Percentiles rank a stretch among this genome's conserved stretches.
phyloP scores from a whole-genome alignment of 2,113 vertebrate species.

The Scortum barcoo region DNA sequence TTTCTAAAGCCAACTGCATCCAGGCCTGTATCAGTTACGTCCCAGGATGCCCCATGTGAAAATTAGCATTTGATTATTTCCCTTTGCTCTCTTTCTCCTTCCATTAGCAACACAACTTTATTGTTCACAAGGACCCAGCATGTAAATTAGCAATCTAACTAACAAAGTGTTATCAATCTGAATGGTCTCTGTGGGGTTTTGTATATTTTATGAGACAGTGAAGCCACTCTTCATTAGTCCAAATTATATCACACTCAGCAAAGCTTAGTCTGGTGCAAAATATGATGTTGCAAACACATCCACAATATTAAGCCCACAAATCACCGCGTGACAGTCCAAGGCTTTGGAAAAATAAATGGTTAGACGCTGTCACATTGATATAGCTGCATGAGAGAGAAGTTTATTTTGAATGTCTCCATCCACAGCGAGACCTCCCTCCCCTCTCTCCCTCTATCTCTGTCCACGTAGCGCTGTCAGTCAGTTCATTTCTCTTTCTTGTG shows the following conservation, averaged over 20 bases:
- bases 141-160: constrained; percentile 60
- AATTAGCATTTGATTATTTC: constrained; percentile 65
- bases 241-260: constrained; percentile 27
- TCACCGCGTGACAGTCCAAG: not conserved
- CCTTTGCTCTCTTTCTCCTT: constrained; percentile 47
- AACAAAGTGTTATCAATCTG: constrained; percentile 53
- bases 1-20: constrained; percentile 45
- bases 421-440: constrained; percentile 43
- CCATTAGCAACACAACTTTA: constrained; percentile 43
- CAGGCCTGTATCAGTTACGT: constrained; percentile 40
- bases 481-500: constrained; percentile 56
- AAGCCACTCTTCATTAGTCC: constrained; percentile 39
- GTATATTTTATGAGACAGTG: constrained; percentile 1
- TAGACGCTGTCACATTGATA: constrained; percentile 22
- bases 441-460: constrained; percentile 34
- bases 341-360: constrained; percentile 20
- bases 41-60: constrained; percentile 51
- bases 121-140: constrained; percentile 36
- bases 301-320: not conserved
- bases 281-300: constrained; percentile 14
- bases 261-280: constrained; percentile 13
- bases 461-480: constrained; percentile 51
- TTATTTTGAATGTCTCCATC: constrained; percentile 54
- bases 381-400: constrained; percentile 33
- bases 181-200: constrained; percentile 43